These are phyloP conservation scores for Gasteruption jaculator DNA, from an alignment of 2,888 invertebrate species.

Conservation along the genomic window DNA sequence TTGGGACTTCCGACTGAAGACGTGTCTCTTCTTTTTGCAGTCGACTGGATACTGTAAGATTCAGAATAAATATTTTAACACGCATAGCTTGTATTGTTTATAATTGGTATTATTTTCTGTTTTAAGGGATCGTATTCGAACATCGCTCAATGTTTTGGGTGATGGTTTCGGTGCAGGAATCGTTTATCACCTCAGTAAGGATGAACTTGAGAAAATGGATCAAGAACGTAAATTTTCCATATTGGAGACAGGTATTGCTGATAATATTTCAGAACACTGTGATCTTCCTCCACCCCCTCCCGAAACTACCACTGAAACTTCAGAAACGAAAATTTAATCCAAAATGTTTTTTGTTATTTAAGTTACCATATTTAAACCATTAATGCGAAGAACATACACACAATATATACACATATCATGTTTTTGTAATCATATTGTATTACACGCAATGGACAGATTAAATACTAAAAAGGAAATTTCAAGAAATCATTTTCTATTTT, in stretches of 20 bases:
- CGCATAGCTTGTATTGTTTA: not conserved
- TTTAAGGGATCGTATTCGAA: conserved; percentile 56
- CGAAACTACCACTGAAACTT: conserved; percentile 17
- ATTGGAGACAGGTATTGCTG: conserved; percentile 32
- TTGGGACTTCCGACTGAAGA: conserved; percentile 63
- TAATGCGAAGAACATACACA: no score
- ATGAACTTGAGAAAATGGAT: conserved; percentile 53
- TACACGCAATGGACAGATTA: no score
- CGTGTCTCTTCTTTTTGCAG: conserved; percentile 62
- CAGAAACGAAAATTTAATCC: conserved; percentile 41
- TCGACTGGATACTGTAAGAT: conserved; percentile 64
- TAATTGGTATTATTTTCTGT: not conserved
- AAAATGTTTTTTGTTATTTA: not conserved
- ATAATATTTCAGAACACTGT: conserved; percentile 15
- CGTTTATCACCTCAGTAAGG: conserved; percentile 62
- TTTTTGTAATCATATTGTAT: no score
- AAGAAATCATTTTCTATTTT: no score
- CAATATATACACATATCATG: no score
- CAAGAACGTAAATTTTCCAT: conserved; percentile 35
- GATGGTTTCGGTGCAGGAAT: conserved; percentile 74
- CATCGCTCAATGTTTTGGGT: conserved; percentile 69
- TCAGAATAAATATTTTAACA: not conserved
- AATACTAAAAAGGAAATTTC: no score
- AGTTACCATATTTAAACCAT: not conserved
- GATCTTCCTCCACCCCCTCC: conserved; percentile 2